Evolutionary conservation across 2,797 vertebrate species (phyloP).

Genomic region (Uromys caudimaculatus): DNA sequence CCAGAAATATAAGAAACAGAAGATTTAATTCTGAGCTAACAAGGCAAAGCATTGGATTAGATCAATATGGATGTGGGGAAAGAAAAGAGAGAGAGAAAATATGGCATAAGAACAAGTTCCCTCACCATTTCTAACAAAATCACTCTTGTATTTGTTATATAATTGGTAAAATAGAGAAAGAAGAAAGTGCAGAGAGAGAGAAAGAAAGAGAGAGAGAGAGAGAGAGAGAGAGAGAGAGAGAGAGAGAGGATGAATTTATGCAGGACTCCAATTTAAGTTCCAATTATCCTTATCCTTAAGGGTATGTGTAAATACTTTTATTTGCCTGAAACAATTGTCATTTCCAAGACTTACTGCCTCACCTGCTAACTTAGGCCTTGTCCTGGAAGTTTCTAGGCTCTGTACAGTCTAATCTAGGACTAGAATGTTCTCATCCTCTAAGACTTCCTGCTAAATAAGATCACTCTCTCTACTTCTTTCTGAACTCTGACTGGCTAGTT

Average conservation of each 20-base stretch:
- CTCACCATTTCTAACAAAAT: slow-evolving; percentile 38
- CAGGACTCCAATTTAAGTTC: background rate
- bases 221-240: background rate
- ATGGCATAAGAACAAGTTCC: slow-evolving; percentile 25
- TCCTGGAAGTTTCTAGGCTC: too few relatives aligned
- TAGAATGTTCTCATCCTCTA: too few relatives aligned
- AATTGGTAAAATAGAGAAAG: background rate
- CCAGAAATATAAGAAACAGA: slow-evolving; percentile 64
- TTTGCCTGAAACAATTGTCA: background rate
- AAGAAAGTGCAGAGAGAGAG: background rate
- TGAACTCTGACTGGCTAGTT: too few relatives aligned
- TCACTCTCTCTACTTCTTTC: too few relatives aligned
- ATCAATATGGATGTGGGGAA: slow-evolving; percentile 22
- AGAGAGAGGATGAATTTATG: background rate
- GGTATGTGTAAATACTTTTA: background rate
- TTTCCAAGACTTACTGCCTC: background rate
- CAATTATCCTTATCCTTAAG: background rate
- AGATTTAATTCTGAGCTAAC: slow-evolving; percentile 55
- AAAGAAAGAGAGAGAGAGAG: background rate
- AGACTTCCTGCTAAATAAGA: too few relatives aligned
- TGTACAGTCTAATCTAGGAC: too few relatives aligned
- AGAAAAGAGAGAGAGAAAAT: slow-evolving; percentile 71
- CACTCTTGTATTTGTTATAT: background rate
- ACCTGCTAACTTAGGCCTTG: too few relatives aligned
- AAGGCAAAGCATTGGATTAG: slow-evolving; percentile 61